Conservation (phyloP, 1,140 invertebrate genomes). For the Orussus abietinus region DNA sequence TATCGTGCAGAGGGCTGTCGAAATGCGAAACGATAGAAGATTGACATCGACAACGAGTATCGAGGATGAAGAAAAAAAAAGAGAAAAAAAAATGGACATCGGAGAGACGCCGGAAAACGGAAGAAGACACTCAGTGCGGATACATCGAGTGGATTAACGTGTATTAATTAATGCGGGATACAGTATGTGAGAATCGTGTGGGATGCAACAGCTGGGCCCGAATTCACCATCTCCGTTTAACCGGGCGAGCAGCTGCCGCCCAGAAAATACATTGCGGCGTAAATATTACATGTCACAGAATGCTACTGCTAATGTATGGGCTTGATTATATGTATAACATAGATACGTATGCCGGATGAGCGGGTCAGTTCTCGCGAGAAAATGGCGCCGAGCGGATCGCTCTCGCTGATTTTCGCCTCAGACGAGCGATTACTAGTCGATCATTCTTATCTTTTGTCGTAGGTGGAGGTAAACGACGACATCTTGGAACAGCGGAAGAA, state of each 20-base stretch:
- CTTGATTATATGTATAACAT: slow-evolving; percentile 11
- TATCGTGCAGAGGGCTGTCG: too few species aligned
- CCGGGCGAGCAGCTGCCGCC: slow-evolving; percentile 4
- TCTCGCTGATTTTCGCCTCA: too few species aligned
- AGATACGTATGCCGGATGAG: slow-evolving; percentile 4
- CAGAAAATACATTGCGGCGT: slow-evolving; percentile 8
- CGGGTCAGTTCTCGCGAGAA: neutral
- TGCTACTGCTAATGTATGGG: slow-evolving; percentile 4
- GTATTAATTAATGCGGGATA: neutral
- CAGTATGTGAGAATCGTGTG: neutral
- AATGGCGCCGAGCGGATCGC: too few species aligned
- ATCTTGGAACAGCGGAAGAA: too few species aligned
- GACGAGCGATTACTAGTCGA: too few species aligned
- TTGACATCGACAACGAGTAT: neutral
- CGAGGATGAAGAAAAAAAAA: neutral
- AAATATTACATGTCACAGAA: slow-evolving; percentile 10
- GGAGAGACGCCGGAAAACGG: too few species aligned
- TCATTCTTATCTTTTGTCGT: too few species aligned
- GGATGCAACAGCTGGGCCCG: slow-evolving; percentile 5
- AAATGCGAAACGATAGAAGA: neutral
- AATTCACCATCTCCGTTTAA: slow-evolving; percentile 5
- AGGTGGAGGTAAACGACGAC: too few species aligned
- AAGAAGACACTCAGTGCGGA: slow-evolving; percentile 1
- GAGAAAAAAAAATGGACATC: neutral
- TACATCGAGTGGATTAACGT: slow-evolving; percentile 3